A percentile compares a stretch with the other conserved stretches of the same genome.
Evolutionary conservation across 2,888 invertebrate species (phyloP).

Genomic region (Entomobrya multifasciata): DNA sequence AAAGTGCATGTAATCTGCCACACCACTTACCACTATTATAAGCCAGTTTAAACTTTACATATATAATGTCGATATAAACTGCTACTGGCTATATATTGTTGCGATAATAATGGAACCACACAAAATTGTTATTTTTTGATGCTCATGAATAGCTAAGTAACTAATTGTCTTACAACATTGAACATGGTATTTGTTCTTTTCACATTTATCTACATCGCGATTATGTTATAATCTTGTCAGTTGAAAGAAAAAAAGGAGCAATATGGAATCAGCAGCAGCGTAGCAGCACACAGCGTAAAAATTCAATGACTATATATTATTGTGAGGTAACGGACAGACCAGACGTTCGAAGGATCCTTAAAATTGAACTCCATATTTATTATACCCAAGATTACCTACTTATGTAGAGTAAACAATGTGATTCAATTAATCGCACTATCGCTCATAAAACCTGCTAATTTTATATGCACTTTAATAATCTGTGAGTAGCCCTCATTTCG

Average conservation of each 20-base stretch:
- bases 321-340: not conserved
- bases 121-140: slow-evolving; percentile 36
- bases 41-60: slow-evolving; percentile 27
- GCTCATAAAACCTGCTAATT: slow-evolving; percentile 46
- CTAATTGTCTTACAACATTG: slow-evolving; percentile 45
- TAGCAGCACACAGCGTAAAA: not conserved
- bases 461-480: slow-evolving; percentile 53
- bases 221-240: slow-evolving; percentile 28
- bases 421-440: slow-evolving; percentile 63
- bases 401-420: slow-evolving; percentile 40
- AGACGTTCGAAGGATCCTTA: slow-evolving; percentile 32
- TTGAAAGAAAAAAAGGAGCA: not conserved
- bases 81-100: slow-evolving; percentile 32
- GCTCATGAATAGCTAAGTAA: slow-evolving; percentile 26
- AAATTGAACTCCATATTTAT: slow-evolving; percentile 10
- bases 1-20: too few species aligned
- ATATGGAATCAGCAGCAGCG: not conserved
- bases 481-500: slow-evolving; percentile 57
- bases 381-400: too few species aligned
- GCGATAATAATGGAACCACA: slow-evolving; percentile 26
- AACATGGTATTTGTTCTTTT: slow-evolving; percentile 57
- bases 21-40: not conserved
- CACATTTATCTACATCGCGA: slow-evolving; percentile 34
- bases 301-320: not conserved
- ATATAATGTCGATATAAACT: slow-evolving; percentile 15